Conservation (phyloP, 2,113 vertebrate species). For the Acanthochromis polyacanthus region DNA sequence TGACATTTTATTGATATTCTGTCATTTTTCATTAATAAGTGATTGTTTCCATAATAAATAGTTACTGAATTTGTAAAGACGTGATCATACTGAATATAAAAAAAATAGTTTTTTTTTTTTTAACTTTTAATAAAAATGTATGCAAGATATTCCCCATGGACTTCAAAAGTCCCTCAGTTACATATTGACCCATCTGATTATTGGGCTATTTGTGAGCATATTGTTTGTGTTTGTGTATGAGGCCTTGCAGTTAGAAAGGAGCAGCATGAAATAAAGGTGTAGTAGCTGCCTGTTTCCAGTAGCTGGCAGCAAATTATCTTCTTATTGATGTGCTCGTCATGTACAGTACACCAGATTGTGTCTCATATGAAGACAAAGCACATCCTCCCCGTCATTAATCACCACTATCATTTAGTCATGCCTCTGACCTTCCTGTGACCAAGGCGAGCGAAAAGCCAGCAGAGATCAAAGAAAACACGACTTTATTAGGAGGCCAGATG, state of each 20-base stretch:
- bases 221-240: neutral
- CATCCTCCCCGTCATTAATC: neutral
- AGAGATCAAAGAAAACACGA: neutral
- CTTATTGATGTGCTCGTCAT: neutral
- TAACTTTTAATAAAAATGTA: neutral
- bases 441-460: neutral
- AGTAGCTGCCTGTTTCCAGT: conserved; percentile 19
- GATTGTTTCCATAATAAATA: too few species aligned
- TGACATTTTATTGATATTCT: too few species aligned
- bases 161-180: too few species aligned
- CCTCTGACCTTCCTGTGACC: neutral
- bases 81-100: too few species aligned
- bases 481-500: neutral
- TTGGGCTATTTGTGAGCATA: neutral
- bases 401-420: neutral
- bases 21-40: too few species aligned
- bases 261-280: conserved; percentile 1
- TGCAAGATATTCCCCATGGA: too few species aligned
- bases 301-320: conserved; percentile 61
- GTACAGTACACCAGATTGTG: neutral
- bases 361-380: neutral
- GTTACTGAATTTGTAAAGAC: too few species aligned
- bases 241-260: neutral
- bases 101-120: too few species aligned
- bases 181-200: neutral